Conservation (phyloP, 2,797 vertebrate species). For the Capromys pilorides region DNA sequence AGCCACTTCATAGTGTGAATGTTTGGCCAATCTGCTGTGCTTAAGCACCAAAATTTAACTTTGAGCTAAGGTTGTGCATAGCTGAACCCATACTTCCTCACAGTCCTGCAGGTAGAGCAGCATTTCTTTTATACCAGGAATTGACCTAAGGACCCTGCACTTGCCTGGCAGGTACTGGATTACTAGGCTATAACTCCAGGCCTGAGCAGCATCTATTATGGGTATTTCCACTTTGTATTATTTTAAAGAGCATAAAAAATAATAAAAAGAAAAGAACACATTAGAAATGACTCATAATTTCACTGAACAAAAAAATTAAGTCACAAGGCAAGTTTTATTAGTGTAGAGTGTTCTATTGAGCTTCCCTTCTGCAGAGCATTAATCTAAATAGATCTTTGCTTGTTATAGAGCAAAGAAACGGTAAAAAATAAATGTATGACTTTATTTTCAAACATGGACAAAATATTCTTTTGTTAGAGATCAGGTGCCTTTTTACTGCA, state of each 20-base stretch:
- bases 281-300: too few relatives aligned
- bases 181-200: too few relatives aligned
- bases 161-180: too few relatives aligned
- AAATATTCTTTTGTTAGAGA: constrained; percentile 24
- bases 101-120: not conserved
- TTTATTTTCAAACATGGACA: constrained; percentile 47
- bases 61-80: constrained; percentile 19
- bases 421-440: not conserved
- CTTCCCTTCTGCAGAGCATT: not conserved
- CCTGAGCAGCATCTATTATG: not conserved
- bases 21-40: constrained; percentile 57
- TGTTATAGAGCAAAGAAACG: not conserved
- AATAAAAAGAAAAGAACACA: too few relatives aligned
- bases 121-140: too few relatives aligned
- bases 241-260: too few relatives aligned
- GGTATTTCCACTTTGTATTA: not conserved
- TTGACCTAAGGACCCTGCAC: too few relatives aligned
- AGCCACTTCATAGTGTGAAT: constrained; percentile 30
- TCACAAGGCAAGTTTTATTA: constrained; percentile 1
- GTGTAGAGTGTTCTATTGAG: not conserved
- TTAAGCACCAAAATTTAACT: constrained; percentile 57
- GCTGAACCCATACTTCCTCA: constrained; percentile 11
- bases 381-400: not conserved
- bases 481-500: constrained; percentile 70
- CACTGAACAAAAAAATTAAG: constrained; percentile 6